These are phyloP conservation scores for Tachina grossa DNA, from an alignment of 2,888 invertebrate species.

Conservation along the genomic window DNA sequence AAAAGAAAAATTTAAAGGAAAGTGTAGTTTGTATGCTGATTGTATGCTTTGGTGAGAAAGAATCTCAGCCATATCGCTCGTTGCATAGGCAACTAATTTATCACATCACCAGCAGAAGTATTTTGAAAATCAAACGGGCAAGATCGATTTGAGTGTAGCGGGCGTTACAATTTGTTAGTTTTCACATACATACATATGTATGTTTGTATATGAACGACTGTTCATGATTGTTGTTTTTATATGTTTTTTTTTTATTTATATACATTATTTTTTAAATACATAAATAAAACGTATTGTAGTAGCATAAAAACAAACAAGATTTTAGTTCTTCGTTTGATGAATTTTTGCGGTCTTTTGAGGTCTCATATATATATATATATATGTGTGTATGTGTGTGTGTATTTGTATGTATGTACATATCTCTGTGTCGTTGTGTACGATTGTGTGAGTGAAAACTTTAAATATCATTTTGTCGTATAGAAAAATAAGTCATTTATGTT, in stretches of 20 bases:
- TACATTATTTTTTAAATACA: constrained; percentile 29
- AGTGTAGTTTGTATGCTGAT: constrained; percentile 27
- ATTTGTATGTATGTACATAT: neutral
- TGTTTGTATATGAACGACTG: neutral
- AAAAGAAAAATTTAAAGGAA: constrained; percentile 18
- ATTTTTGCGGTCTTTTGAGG: constrained; percentile 53
- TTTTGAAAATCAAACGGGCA: constrained; percentile 55
- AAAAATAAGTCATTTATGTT: constrained; percentile 55
- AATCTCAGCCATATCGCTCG: constrained; percentile 42
- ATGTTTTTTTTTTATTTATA: constrained; percentile 29
- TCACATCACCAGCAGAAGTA: constrained; percentile 51
- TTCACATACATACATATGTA: neutral
- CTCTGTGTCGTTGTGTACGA: constrained; percentile 11
- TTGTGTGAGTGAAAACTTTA: constrained; percentile 32
- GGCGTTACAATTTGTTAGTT: constrained; percentile 20
- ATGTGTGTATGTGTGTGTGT: constrained; percentile 11
- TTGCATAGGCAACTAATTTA: constrained; percentile 31
- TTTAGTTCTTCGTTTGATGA: constrained; percentile 42
- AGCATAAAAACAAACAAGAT: constrained; percentile 41
- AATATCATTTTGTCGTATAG: constrained; percentile 16
- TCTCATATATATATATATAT: constrained; percentile 28
- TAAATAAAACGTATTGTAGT: constrained; percentile 33
- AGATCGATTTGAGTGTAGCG: constrained; percentile 42
- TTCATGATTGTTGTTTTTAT: constrained; percentile 36
- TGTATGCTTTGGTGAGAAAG: constrained; percentile 26